These are phyloP conservation scores for Automeris io DNA, from an alignment of 2,888 invertebrate genomes.

Conservation along the genomic window DNA sequence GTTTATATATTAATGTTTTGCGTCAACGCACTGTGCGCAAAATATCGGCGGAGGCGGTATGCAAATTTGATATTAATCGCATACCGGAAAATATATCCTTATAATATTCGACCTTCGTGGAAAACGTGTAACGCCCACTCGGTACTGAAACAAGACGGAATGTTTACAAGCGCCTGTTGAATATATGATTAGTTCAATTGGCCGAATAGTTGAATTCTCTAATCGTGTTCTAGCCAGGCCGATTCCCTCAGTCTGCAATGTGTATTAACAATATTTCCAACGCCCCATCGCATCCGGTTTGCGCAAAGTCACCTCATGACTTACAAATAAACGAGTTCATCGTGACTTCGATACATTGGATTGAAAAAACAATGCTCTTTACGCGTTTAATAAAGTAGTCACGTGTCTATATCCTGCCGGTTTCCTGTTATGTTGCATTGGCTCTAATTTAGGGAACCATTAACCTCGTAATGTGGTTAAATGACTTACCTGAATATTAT, in stretches of 20 bases:
- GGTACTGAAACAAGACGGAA: conserved; percentile 23
- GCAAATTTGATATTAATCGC: conserved; percentile 25
- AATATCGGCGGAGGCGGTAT: conserved; percentile 38
- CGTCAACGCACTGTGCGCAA: conserved; percentile 33
- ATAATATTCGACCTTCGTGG: conserved; percentile 32
- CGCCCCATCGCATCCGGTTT: background rate
- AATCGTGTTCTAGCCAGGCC: conserved; percentile 59
- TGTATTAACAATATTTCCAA: conserved; percentile 47
- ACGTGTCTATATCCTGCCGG: conserved; percentile 39
- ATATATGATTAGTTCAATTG: conserved; percentile 3
- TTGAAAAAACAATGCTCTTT: too few relatives aligned
- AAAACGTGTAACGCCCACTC: conserved; percentile 27
- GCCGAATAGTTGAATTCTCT: conserved; percentile 26
- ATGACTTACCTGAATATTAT: background rate
- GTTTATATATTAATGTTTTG: conserved; percentile 31
- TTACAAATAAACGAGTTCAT: conserved; percentile 18
- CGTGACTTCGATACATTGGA: too few relatives aligned
- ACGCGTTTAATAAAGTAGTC: conserved; percentile 31
- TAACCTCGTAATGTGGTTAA: background rate
- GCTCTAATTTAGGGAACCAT: conserved; percentile 24
- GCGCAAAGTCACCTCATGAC: conserved; percentile 15
- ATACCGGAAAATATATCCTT: conserved; percentile 30
- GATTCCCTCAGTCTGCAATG: conserved; percentile 51
- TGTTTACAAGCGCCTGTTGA: conserved; percentile 18
- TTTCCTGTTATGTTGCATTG: conserved; percentile 55